phyloP scores from a whole-genome alignment of 1,140 invertebrate species.

The Drosophila bipectinata region DNA sequence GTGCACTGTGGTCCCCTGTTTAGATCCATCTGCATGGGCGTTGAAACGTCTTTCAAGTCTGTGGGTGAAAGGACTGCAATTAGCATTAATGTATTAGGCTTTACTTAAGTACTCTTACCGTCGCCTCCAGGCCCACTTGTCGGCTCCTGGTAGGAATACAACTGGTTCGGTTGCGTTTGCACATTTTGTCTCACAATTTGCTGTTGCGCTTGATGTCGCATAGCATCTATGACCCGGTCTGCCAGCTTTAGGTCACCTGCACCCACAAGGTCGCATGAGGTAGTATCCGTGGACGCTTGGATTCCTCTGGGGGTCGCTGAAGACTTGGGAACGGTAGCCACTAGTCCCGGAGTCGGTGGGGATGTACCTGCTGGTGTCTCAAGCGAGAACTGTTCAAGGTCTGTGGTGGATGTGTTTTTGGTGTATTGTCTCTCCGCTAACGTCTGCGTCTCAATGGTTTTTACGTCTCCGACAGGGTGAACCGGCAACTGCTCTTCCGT shows the following conservation, averaged over 20 bases:
- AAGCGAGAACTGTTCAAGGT: constrained; percentile 20
- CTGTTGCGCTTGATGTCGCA: constrained; percentile 31
- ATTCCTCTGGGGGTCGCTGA: neutral
- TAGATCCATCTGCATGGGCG: neutral
- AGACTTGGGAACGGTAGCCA: neutral
- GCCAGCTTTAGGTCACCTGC: constrained; percentile 9
- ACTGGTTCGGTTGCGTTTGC: constrained; percentile 3
- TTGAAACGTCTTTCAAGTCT: too few relatives aligned
- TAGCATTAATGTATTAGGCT: neutral
- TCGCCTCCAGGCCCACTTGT: constrained; percentile 1
- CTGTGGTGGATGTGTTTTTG: constrained; percentile 59
- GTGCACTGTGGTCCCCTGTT: constrained; percentile 1
- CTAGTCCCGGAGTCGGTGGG: neutral
- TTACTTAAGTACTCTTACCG: neutral
- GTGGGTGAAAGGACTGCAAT: neutral
- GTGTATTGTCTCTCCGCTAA: neutral
- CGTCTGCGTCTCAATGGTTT: constrained; percentile 38
- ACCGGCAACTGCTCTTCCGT: neutral
- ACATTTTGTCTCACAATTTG: constrained; percentile 19
- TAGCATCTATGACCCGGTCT: constrained; percentile 26
- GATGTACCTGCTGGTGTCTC: neutral
- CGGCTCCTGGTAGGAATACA: constrained; percentile 19
- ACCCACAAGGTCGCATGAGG: neutral
- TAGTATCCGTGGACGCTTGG: neutral
- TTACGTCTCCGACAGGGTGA: neutral